A percentile compares a stretch with the other conserved stretches of the same genome.
Evolutionary conservation across 2,888 invertebrate genomes (phyloP).

Genomic region (Lasioglossum villosulum): DNA sequence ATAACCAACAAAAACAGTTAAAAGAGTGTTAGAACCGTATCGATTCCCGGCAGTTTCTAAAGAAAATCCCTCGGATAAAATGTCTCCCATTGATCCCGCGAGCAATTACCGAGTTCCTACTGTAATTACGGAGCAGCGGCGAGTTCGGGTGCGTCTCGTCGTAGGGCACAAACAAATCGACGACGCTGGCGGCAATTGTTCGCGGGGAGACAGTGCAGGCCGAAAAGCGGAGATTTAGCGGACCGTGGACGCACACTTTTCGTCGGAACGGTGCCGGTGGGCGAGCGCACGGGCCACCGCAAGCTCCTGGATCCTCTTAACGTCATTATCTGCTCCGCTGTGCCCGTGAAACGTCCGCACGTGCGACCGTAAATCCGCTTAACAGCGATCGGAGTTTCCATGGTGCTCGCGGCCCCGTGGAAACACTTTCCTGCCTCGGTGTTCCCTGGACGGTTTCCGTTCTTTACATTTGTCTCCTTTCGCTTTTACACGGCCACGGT

Average conservation of each 20-base stretch:
- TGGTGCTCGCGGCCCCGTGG: conserved; percentile 38
- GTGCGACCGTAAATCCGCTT: conserved; percentile 70
- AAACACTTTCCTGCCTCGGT: conserved; percentile 59
- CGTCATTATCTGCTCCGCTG: conserved; percentile 66
- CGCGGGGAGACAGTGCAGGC: background rate
- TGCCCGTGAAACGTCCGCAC: conserved; percentile 64
- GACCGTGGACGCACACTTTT: conserved; percentile 28
- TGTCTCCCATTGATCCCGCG: background rate
- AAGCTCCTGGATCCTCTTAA: conserved; percentile 68
- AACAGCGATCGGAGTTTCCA: conserved; percentile 64
- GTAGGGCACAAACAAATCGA: background rate
- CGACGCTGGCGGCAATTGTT: background rate
- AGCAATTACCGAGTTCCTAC: background rate
- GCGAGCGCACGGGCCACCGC: conserved; percentile 42
- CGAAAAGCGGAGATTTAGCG: conserved; percentile 25
- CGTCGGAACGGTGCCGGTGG: conserved; percentile 29
- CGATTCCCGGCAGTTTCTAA: background rate
- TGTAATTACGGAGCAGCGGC: background rate
- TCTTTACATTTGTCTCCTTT: conserved; percentile 12
- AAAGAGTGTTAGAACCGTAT: background rate
- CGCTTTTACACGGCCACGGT: background rate
- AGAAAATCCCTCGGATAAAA: background rate
- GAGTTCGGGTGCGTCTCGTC: background rate
- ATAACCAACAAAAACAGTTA: background rate
- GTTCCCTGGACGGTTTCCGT: background rate